Percentiles rank a stretch among this genome's conserved stretches.
These are phyloP conservation scores for Actinia tenebrosa DNA, from an alignment of 64 coral and sea anemone genomes.

Conservation along the genomic window DNA sequence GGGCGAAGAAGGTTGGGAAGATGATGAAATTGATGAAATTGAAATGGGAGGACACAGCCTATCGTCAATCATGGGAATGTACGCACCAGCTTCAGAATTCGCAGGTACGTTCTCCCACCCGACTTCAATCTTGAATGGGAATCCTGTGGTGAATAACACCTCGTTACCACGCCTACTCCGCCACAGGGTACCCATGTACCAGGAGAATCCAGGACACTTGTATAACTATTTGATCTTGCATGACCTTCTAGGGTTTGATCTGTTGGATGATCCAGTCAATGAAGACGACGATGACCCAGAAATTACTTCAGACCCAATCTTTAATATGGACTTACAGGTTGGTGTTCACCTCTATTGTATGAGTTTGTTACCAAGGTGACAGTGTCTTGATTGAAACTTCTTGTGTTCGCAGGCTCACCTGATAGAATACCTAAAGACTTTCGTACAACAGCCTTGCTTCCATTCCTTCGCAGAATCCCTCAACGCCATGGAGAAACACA, in stretches of 20 bases:
- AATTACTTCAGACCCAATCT: conserved; percentile 78
- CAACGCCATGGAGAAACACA: conserved; percentile 80
- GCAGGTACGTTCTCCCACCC: conserved; percentile 25
- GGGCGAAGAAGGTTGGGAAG: conserved; percentile 89
- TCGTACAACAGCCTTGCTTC: conserved; percentile 66
- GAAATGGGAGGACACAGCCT: conserved; percentile 54
- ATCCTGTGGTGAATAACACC: not conserved
- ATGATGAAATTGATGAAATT: conserved; percentile 55
- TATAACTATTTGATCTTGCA: not conserved
- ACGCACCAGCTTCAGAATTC: conserved; percentile 68
- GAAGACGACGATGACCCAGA: conserved; percentile 86
- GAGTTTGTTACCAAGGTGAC: not conserved
- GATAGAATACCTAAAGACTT: conserved; percentile 60
- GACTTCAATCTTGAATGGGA: not conserved
- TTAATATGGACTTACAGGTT: conserved; percentile 76
- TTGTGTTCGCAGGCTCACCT: conserved; percentile 62
- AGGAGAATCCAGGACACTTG: not conserved
- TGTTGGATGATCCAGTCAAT: conserved; percentile 61
- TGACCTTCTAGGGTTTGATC: conserved; percentile 57
- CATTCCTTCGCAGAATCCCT: conserved; percentile 72
- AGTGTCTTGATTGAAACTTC: not conserved
- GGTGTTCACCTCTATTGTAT: not conserved
- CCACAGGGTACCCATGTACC: not conserved
- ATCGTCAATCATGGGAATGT: conserved; percentile 45
- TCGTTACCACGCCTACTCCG: not conserved